These are phyloP conservation scores for Heliothis peltigera DNA, from an alignment of 2,888 invertebrate species.

Conservation along the genomic window DNA sequence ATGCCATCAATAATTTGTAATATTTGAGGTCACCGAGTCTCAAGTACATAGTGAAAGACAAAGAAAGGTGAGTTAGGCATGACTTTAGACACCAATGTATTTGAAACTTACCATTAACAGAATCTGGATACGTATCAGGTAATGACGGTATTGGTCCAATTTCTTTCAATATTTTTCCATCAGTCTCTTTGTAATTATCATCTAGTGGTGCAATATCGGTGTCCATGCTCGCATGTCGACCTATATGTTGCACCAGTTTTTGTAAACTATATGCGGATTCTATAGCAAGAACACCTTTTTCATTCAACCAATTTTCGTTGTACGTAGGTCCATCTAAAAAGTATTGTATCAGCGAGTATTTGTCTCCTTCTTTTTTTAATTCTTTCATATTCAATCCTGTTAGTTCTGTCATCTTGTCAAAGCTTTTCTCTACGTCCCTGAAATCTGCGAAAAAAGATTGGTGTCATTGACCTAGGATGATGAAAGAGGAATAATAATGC, in stretches of 20 bases:
- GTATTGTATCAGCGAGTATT: constrained; percentile 75
- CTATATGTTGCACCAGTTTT: constrained; percentile 73
- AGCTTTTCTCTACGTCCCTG: constrained; percentile 71
- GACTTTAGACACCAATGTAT: neutral
- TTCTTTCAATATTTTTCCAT: constrained; percentile 67
- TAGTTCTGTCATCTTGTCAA: constrained; percentile 76
- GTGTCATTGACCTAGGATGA: neutral
- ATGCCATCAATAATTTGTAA: too few species aligned
- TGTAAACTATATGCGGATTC: constrained; percentile 76
- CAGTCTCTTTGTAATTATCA: constrained; percentile 58
- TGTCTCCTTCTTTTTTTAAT: constrained; percentile 75
- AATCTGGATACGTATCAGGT: constrained; percentile 62
- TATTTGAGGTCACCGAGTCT: too few species aligned
- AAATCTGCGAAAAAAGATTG: constrained; percentile 69
- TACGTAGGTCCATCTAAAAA: constrained; percentile 77
- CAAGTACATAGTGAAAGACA: too few species aligned
- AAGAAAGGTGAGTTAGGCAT: too few species aligned
- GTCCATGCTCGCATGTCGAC: constrained; percentile 67
- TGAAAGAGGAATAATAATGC: neutral
- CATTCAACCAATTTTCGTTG: constrained; percentile 71
- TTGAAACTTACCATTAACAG: constrained; percentile 46
- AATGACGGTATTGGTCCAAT: constrained; percentile 68
- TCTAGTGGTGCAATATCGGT: constrained; percentile 59
- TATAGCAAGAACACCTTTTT: constrained; percentile 72
- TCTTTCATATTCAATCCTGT: constrained; percentile 78